Evolutionary conservation across 2,113 vertebrate species (phyloP).

Genomic region (Globicephala melas): DNA sequence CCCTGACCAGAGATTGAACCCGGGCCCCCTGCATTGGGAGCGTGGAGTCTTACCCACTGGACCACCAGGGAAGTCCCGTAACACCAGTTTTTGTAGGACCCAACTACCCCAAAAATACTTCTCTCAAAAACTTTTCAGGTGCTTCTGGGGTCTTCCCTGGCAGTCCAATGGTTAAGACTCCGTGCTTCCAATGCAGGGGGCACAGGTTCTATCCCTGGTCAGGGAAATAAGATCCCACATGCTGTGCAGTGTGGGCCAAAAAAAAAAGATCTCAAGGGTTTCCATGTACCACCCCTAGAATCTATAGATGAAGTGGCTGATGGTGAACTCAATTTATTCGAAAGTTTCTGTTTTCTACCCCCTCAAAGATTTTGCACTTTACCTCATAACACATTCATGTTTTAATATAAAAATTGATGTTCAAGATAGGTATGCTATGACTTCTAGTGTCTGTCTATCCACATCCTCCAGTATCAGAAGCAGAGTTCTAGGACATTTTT

Average conservation of each 20-base stretch:
- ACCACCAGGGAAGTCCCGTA: not conserved
- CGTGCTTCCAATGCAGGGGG: no score
- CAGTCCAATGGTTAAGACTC: no score
- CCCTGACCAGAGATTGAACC: no score
- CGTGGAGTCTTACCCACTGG: no score
- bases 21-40: no score
- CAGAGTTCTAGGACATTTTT: not conserved
- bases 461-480: not conserved
- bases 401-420: not conserved
- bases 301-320: not conserved
- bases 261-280: not conserved
- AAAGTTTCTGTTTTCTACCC: not conserved
- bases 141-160: not conserved
- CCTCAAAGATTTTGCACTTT: constrained; percentile 9
- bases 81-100: not conserved
- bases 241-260: no score
- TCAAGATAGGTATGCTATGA: not conserved
- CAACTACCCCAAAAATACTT: not conserved
- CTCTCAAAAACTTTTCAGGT: not conserved
- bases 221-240: no score
- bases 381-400: not conserved
- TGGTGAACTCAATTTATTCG: not conserved
- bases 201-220: no score
- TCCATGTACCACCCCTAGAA: not conserved
- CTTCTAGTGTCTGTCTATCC: not conserved